Base-by-base conservation (phyloP, 2,888 invertebrate genomes). In the Mesorhabditis sp. region DNA sequence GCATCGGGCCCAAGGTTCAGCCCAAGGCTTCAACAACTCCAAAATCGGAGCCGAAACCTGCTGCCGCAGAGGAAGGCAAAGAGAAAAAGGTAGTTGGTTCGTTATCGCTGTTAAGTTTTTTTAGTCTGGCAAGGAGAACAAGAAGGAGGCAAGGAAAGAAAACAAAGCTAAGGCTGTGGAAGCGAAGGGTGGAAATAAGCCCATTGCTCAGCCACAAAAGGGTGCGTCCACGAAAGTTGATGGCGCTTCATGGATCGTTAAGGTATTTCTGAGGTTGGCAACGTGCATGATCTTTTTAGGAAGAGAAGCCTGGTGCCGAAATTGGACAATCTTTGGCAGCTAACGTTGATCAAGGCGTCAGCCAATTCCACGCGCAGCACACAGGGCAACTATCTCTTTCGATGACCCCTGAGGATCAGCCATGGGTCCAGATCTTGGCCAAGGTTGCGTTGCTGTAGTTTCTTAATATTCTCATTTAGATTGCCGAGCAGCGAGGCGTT, bases 131-230 rank as follows among this genome's bases (percentile, higher is more conserved):
- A 72, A 70, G 44, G 68, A 70, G 43, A 67, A 62, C 58, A 70
- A 72, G 45, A 72, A 70, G 43, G 70, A 72, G 42, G 70, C 70
- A 42, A 44, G 70, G 6, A 72, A 72, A 44, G 76, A 74, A n/a
- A 76, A 76, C 4, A 76, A 76, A 63, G 70, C 72, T 5, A 76
- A 78, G 28, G 78, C 78, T 5, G 72, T 73, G 66, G 70, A 0
- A 42, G 15, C 28, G n/a, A 67, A 61, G 3, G 28, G 13, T 28
- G 43, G 42, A 62, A 28, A 28, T 28, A 28, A 28, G 28, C n/a
- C 43, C 13, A 62, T 2, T 13, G 10, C 28, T 7, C 15, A 43
- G 13, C 15, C 7, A 13, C 67, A 45, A 43, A 45, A 45, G 45
- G 45, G 42, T 0, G 65, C n/a, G 43, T n/a, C 45, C 2, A 3